Evolutionary conservation across 1,140 invertebrate species (phyloP).

Genomic region (Hylaeus anthracinus): DNA sequence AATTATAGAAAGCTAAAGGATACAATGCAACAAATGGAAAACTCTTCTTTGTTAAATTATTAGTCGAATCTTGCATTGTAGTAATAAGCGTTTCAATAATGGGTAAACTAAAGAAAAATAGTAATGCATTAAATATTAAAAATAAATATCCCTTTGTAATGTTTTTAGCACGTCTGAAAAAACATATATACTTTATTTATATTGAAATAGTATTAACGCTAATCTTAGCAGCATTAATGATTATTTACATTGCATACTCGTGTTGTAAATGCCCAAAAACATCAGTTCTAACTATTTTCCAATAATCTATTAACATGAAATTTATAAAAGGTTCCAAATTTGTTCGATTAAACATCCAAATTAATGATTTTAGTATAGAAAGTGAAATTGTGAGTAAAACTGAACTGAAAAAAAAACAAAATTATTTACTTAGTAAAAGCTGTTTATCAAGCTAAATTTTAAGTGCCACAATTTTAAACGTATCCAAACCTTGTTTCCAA

Average conservation of each 20-base stretch:
- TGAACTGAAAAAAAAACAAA: slow-evolving; percentile 55
- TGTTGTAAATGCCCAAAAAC: slow-evolving; percentile 37
- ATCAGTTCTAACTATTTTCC: slow-evolving; percentile 51
- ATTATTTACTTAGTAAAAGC: not conserved
- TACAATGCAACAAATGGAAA: slow-evolving; percentile 66
- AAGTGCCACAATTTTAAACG: slow-evolving; percentile 8
- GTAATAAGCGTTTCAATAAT: slow-evolving; percentile 49
- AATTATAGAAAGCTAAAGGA: slow-evolving; percentile 60
- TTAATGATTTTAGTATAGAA: slow-evolving; percentile 59
- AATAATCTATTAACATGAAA: slow-evolving; percentile 66
- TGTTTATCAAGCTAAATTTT: slow-evolving; percentile 4
- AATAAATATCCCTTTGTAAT: slow-evolving; percentile 62
- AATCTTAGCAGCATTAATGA: not conserved
- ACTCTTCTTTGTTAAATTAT: slow-evolving; percentile 37
- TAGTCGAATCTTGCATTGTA: not conserved
- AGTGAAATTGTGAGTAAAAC: slow-evolving; percentile 65
- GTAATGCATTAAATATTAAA: slow-evolving; percentile 62
- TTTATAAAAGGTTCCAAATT: slow-evolving; percentile 51
- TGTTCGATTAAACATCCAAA: slow-evolving; percentile 60
- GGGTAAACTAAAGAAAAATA: slow-evolving; percentile 65
- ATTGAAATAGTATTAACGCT: slow-evolving; percentile 2
- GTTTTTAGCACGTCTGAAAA: slow-evolving; percentile 58
- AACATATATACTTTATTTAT: not conserved
- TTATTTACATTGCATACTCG: slow-evolving; percentile 60
- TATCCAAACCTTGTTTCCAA: slow-evolving; percentile 64